Evolutionary conservation across 2,113 vertebrate genomes (phyloP), one percentile per base, ranked within the genome.

Genomic region (Mastomys natalensis): DNA sequence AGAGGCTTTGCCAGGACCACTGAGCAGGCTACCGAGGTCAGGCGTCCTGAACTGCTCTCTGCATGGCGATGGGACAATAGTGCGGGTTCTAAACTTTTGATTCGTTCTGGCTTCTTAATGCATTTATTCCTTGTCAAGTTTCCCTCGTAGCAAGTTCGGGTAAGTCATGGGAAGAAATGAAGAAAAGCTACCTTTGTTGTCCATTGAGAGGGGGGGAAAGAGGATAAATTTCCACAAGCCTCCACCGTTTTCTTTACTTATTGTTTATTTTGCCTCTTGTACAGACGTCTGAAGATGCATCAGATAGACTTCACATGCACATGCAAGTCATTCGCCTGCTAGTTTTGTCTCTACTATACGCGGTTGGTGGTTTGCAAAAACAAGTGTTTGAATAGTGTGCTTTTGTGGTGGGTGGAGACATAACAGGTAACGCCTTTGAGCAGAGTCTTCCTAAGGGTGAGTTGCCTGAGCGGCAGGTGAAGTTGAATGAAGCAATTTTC

Each of bases 121-220:
- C 66, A 76, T 93, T 74, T 66, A 91, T 97, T 97, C 73, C 85
- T 95, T 92, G 74, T 70, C 82, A 97, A 97, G 94, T 97, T 97
- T 94, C 37, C 95, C 55, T 94, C 89, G 91, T 94, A 95, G 96
- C 96, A 94, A 95, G 70, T 97, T 62, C 91, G 82, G 72, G 80
- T 34, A 94, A 55, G 0, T 16, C 48, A 48, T 81, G 73, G 80
- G 31, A 86, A 55, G 48, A 94, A 88, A 53, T 0, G 4, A 95
- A 48, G 62, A 26, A 58, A 94, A 84, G 51, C 77, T 66, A 43
- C 51, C 26, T 40, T 64, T 87, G 58, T 74, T 91, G 87, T 88
- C n/a, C 37, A 37, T 58, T 29, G 58, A 62, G 45, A 21, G 48
- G 37, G 13, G 45, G 8, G 17, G 22, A 8, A 77, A 0, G 8